Conservation (phyloP, 35 echinoderm and acorn worm genomes). For the Ophiothrix spiculata region DNA sequence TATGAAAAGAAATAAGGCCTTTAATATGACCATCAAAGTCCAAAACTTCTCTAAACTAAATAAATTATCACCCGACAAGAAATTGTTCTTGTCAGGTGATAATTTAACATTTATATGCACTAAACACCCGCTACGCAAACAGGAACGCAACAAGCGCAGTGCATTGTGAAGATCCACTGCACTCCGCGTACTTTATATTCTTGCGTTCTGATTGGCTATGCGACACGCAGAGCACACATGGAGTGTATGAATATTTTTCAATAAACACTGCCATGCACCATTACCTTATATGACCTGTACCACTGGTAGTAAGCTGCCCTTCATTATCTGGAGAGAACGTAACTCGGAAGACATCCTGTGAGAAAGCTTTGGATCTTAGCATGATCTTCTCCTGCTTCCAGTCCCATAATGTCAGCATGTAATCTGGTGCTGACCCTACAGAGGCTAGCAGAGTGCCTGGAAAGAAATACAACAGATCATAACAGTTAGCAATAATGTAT, state of each 20-base stretch:
- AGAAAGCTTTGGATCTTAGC: conserved; percentile 93
- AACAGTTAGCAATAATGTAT: conserved; percentile 71
- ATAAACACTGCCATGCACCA: conserved; percentile 75
- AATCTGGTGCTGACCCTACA: conserved; percentile 81
- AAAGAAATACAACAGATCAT: conserved; percentile 73
- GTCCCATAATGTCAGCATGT: conserved; percentile 97
- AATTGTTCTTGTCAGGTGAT: too few relatives aligned
- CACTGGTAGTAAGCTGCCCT: conserved; percentile 87
- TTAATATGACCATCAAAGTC: too few relatives aligned
- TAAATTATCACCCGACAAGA: too few relatives aligned
- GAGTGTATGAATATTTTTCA: too few relatives aligned
- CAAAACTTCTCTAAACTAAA: too few relatives aligned
- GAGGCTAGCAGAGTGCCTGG: conserved; percentile 74
- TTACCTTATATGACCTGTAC: conserved; percentile 94
- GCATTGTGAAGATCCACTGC: too few relatives aligned
- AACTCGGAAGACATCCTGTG: conserved; percentile 95
- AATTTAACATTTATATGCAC: neutral
- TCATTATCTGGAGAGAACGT: conserved; percentile 98
- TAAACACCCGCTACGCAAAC: too few relatives aligned
- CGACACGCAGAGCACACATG: too few relatives aligned
- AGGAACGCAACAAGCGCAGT: too few relatives aligned
- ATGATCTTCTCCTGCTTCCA: conserved; percentile 87
- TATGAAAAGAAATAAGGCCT: too few relatives aligned
- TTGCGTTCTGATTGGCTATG: too few relatives aligned
- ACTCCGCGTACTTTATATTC: too few relatives aligned